These are phyloP conservation scores for Drosophila busckii DNA, from an alignment of 1,140 invertebrate species.

Conservation along the genomic window DNA sequence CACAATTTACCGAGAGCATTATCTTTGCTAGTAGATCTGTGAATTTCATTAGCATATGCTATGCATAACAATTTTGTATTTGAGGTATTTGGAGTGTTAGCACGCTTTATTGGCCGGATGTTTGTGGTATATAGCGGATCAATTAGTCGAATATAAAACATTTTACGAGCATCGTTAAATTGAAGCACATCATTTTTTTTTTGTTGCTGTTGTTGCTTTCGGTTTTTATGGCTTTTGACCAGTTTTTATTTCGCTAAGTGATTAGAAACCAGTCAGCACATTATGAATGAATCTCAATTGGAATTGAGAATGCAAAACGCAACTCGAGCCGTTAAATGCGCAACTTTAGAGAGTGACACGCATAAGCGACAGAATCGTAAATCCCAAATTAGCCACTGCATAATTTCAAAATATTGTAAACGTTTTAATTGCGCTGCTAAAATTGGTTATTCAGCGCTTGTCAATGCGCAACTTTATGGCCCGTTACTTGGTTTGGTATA, in stretches of 20 bases:
- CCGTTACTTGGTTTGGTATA: no score
- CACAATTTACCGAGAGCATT: no score
- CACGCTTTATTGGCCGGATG: constrained; percentile 52
- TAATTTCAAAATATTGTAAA: no score
- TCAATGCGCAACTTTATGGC: no score
- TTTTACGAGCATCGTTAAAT: constrained; percentile 51
- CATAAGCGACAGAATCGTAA: not conserved
- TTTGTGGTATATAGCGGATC: constrained; percentile 33
- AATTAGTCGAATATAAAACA: constrained; percentile 57
- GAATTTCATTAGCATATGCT: no score
- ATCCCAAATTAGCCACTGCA: not conserved
- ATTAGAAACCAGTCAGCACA: constrained; percentile 10
- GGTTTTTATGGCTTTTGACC: constrained; percentile 19
- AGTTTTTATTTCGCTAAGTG: constrained; percentile 24
- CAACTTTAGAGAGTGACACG: constrained; percentile 30
- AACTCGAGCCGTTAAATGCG: constrained; percentile 56
- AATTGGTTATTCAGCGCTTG: no score
- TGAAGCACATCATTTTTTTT: constrained; percentile 41
- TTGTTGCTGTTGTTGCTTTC: constrained; percentile 10
- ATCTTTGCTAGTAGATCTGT: no score
- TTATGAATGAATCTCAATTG: constrained; percentile 25
- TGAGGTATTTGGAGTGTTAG: constrained; percentile 20
- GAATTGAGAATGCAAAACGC: constrained; percentile 32
- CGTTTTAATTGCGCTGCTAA: no score
- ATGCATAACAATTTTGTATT: constrained; percentile 1